Evolutionary conservation across 92 coral and sea anemone genomes (phyloP).

Genomic region (Blastomussa wellsi): DNA sequence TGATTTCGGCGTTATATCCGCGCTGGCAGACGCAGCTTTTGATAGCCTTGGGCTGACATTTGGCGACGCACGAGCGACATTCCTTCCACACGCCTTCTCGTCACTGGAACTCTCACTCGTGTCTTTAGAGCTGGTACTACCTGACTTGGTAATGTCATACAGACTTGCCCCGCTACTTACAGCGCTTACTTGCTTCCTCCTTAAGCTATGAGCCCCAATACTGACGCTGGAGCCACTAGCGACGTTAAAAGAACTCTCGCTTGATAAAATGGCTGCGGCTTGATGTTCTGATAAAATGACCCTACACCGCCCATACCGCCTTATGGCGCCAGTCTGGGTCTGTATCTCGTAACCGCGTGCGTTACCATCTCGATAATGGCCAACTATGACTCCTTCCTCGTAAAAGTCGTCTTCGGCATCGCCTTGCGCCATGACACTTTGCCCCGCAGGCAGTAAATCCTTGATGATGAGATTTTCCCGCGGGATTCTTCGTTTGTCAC

Average conservation of each 20-base stretch:
- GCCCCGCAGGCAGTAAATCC: slow-evolving; percentile 77
- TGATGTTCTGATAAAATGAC: slow-evolving; percentile 77
- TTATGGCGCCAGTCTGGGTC: slow-evolving; percentile 49
- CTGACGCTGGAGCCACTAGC: slow-evolving; percentile 52
- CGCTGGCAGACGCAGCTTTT: slow-evolving; percentile 20
- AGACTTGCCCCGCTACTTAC: slow-evolving; percentile 28
- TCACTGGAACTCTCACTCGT: slow-evolving; percentile 53
- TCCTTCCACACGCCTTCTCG: slow-evolving; percentile 18
- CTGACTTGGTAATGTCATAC: slow-evolving; percentile 4
- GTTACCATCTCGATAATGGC: slow-evolving; percentile 65
- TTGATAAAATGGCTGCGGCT: slow-evolving; percentile 67
- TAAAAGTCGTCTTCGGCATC: slow-evolving; percentile 61
- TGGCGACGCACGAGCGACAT: slow-evolving; percentile 10
- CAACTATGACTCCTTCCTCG: slow-evolving; percentile 79
- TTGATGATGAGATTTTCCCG: slow-evolving; percentile 67
- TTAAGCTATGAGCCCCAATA: slow-evolving; percentile 28
- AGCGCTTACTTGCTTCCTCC: slow-evolving; percentile 32
- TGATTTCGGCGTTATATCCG: slow-evolving; percentile 72
- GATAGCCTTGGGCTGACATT: slow-evolving; percentile 22
- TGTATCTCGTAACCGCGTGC: slow-evolving; percentile 83
- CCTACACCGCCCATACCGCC: slow-evolving; percentile 62
- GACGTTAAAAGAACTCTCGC: slow-evolving; percentile 44
- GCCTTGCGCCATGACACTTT: slow-evolving; percentile 84
- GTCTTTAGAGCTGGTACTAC: slow-evolving; percentile 57
- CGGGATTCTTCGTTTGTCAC: slow-evolving; percentile 73